Base-by-base conservation (phyloP, 2,797 vertebrate species). In the Thunnus albacares region DNA sequence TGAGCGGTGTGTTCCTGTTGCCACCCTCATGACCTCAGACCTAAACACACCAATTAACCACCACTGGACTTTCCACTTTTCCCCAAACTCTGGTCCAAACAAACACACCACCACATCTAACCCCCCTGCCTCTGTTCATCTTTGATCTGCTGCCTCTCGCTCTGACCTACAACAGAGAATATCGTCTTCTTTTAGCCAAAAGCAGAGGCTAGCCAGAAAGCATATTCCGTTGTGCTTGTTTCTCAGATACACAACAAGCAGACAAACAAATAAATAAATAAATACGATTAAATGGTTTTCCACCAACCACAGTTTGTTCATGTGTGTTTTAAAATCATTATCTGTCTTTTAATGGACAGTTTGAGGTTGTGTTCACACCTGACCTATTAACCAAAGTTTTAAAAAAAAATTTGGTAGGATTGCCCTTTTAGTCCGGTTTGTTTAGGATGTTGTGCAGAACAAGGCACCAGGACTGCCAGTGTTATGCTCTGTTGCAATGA, bases 11-110 rank as follows among this genome's bases (percentile, higher is more conserved):
- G 79, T 90, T 90, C 90, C 87, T 73, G 87, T 89, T 81, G 87
- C 64, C 89, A 86, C 82, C 88, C 91, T 90, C 88, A 91, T 94
- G 92, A 93, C 93, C 91, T 90, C 89, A 76, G 81, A 90, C 81
- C 87, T 83, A 90, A 91, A 93, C 87, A 92, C 91, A 89, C 75
- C 86, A 90, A 94, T 93, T 91, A 93, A 86, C 91, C 90, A 93
- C 91, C 90, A 70, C 72, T 89, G 92, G 92, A 93, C 91, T 93
- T 89, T 91, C 81, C 87, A 87, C 85, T 93, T 86, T 81, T 80
- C 75, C 75, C 85, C 73, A 71, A 85, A 87, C 83, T 91, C 79
- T 74, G 88, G 51, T 84, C 70, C 80, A 91, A 91, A 92, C 89
- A 94, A 92, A 92, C 89, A 89, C 81, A 76, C 81, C 63, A 66